These are phyloP conservation scores for Cirrhinus molitorella DNA, from an alignment of 2,797 vertebrate genomes.

Conservation along the genomic window DNA sequence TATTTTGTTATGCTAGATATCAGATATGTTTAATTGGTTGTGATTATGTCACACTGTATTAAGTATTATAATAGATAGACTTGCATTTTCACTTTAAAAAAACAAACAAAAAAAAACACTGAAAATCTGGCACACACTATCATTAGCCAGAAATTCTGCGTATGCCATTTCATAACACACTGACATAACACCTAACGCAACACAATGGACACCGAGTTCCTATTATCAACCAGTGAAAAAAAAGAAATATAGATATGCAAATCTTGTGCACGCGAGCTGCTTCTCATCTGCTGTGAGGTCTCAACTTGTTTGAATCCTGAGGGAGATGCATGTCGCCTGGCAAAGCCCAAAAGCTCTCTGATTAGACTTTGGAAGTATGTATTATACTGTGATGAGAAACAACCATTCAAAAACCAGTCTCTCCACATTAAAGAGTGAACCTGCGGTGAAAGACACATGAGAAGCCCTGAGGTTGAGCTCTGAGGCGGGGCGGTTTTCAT, in stretches of 20 bases:
- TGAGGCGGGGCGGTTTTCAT: background rate
- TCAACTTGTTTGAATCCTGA: background rate
- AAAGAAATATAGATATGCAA: background rate
- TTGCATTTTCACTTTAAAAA: background rate
- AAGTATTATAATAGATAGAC: background rate
- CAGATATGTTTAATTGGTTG: background rate
- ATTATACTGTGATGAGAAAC: slow-evolving; percentile 24
- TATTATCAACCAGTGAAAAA: background rate
- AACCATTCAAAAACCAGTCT: slow-evolving; percentile 21
- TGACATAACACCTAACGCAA: background rate
- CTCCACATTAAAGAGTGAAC: slow-evolving; percentile 48
- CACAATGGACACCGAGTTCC: slow-evolving; percentile 5
- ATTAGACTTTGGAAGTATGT: slow-evolving; percentile 15
- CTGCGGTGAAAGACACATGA: slow-evolving; percentile 28
- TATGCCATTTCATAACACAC: slow-evolving; percentile 2
- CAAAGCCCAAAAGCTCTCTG: slow-evolving; percentile 34
- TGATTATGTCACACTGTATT: background rate
- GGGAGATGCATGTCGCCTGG: slow-evolving; percentile 13
- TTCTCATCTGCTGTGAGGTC: slow-evolving; percentile 11
- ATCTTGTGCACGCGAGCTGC: background rate
- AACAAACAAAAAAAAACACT: background rate
- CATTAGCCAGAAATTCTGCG: background rate
- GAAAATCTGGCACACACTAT: background rate
- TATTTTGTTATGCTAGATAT: background rate
- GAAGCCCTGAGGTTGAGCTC: slow-evolving; percentile 28